Evolutionary conservation across 2,888 invertebrate species (phyloP), one percentile per base, ranked within the genome.

Genomic region (Brachyptera risi): DNA sequence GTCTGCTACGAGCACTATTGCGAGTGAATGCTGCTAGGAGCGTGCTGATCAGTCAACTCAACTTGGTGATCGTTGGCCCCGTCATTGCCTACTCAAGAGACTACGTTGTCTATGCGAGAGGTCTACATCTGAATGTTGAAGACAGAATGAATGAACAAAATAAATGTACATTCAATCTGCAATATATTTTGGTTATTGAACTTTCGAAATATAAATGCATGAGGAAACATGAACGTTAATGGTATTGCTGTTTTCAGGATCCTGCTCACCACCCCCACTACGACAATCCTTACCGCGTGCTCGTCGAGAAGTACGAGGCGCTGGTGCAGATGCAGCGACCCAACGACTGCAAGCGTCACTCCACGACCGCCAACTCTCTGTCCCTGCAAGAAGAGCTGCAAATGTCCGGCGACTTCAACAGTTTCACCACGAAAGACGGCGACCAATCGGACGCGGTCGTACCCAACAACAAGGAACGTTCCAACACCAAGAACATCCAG

Each of bases 261-360:
- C 50, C 78, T 78, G 69, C 65, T 4, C 59, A 65, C 9, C 69
- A 67, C 21, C 70, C 70, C 27, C 58, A 66, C 23, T 68, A 68
- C 68, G 80, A 79, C 65, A 89, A 89, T 73, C 86, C 88, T 0
- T 92, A 91, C 75, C 82, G 88, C 71, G 88, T 86, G 60, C 78
- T 92, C 68, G 90, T 91, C 57, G 89, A 90, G 73, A 92, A 92
- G 73, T 92, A 91, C 73, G 90, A 92, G 75, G 90, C 90, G 26
- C 78, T 92, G 58, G 76, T 90, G 27, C 87, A 89, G 72, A 87
- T 90, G 40, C 89, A 90, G 71, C 78, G 86, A 66, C 83, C 86
- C 60, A 79, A 80, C 11, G 42, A 57, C 24, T 21, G 19, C 23
- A 58, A 54, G 66, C 68, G 67, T 69, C 70, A 56, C 58, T 56